phyloP scores from a whole-genome alignment of 2,888 invertebrate species.

The Drosophila lacicola region DNA sequence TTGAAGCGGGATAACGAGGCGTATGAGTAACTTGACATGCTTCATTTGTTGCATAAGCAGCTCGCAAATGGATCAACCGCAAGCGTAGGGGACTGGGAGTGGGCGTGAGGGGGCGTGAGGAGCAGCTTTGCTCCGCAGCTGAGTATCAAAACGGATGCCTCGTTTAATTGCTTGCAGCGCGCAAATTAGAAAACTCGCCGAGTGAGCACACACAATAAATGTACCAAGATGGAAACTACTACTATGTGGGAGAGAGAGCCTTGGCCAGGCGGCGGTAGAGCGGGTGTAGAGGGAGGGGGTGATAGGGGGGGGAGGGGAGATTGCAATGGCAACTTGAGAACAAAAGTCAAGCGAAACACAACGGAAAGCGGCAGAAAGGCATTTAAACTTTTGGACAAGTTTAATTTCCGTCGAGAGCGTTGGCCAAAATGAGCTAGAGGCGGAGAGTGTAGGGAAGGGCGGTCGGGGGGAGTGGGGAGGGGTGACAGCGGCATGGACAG shows the following conservation, averaged over 20 bases:
- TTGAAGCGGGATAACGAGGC: slow-evolving; percentile 25
- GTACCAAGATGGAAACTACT: slow-evolving; percentile 35
- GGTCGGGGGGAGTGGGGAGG: neutral
- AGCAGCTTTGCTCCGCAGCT: no score
- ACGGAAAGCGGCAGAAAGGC: slow-evolving; percentile 72
- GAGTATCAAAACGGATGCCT: slow-evolving; percentile 46
- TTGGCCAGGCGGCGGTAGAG: neutral
- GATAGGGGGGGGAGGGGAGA: neutral
- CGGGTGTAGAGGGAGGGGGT: no score
- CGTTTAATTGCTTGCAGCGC: slow-evolving; percentile 59
- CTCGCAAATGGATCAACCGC: slow-evolving; percentile 16
- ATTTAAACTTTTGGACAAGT: slow-evolving; percentile 79
- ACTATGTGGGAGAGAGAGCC: slow-evolving; percentile 26
- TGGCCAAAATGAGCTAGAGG: slow-evolving; percentile 20
- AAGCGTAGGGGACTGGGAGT: neutral
- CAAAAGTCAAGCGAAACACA: slow-evolving; percentile 67
- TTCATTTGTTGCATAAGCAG: slow-evolving; percentile 49
- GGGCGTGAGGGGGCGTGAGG: no score
- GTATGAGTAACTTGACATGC: slow-evolving; percentile 61
- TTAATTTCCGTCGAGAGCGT: slow-evolving; percentile 73
- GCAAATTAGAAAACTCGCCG: slow-evolving; percentile 67
- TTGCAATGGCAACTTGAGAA: slow-evolving; percentile 44
- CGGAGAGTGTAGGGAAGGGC: neutral
- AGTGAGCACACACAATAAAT: slow-evolving; percentile 43
- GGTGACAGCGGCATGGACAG: slow-evolving; percentile 17